Base-by-base conservation (phyloP, 2,797 vertebrate species). In the Fringilla coelebs region DNA sequence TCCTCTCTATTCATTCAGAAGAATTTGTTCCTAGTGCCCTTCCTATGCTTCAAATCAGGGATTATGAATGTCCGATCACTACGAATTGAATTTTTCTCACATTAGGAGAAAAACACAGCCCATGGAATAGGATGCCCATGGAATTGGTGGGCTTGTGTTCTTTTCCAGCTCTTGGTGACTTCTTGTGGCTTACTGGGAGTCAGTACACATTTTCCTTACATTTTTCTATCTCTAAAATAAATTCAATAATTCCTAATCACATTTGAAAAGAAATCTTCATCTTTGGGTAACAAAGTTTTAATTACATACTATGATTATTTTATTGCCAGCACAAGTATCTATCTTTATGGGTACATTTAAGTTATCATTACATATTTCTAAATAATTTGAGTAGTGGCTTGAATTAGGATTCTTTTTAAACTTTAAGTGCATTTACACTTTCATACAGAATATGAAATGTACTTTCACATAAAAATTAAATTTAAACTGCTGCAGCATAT, bases 101-200 rank as follows among this genome's bases (percentile, higher is more conserved):
- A 38, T 40, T 26, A 31, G 18, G 32, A 16, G 17, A 63, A 80
- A 70, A 79, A 58, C 10, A 55, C 0, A 1, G 17, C 17, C 32
- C 19, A 5, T 4, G 2, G 58, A 66, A 89, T 2, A 36, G 19
- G 28, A 87, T n/a, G 14, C 12, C 34, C 62, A 66, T 0, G 0
- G 76, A 57, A 66, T 15, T 25, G 3, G 19, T 41, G 31, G 25
- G 29, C 21, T 60, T 79, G 31, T 29, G 40, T 4, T 54, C 41
- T 88, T 72, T 71, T 79, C 31, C 36, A 76, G 17, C 11, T 76
- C 40, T 75, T 1, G 1, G 34, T 48, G 32, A 75, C 36, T 85
- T 76, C 19, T 45, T 61, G 26, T 72, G 46, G 20, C 5, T 57
- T 26, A 81, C 4, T 1, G 2, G 9, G 7, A 10, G 5, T 40